Conservation (phyloP, 2,888 invertebrate genomes). For the Aquatica leii region DNA sequence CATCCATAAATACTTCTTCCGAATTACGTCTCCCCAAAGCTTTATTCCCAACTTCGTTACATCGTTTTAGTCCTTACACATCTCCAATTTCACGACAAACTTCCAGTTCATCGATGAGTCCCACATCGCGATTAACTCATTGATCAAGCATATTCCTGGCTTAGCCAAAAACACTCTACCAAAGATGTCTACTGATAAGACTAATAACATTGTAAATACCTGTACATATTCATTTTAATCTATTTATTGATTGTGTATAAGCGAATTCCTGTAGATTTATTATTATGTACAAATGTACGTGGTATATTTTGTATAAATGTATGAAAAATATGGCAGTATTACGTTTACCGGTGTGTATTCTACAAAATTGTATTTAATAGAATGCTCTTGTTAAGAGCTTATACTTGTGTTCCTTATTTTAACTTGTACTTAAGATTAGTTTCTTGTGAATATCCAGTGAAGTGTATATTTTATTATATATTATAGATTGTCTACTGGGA, state of each 20-base stretch:
- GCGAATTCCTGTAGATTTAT: conserved; percentile 20
- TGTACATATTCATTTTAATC: conserved; percentile 37
- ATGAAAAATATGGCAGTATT: conserved; percentile 44
- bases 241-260: conserved; percentile 41
- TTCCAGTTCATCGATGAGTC: conserved; percentile 43
- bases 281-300: conserved; percentile 39
- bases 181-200: conserved; percentile 37
- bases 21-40: conserved; percentile 61
- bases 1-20: conserved; percentile 53
- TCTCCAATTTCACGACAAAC: conserved; percentile 45
- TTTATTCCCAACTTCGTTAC: conserved; percentile 59
- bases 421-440: conserved; percentile 24
- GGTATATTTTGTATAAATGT: conserved; percentile 46
- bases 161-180: conserved; percentile 35
- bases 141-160: conserved; percentile 39
- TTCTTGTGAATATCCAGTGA: conserved; percentile 26
- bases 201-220: conserved; percentile 36
- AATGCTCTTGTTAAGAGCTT: conserved; percentile 16
- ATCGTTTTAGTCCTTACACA: conserved; percentile 62
- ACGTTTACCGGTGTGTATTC: conserved; percentile 29
- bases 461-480: conserved; percentile 34
- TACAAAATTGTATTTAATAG: conserved; percentile 13
- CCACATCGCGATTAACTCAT: conserved; percentile 45
- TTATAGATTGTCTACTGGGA: conserved; percentile 26
- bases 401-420: conserved; percentile 33